Percentiles rank a stretch among this genome's conserved stretches.
These are phyloP conservation scores for Congeria kusceri DNA, from an alignment of 2,888 invertebrate species.

Conservation along the genomic window DNA sequence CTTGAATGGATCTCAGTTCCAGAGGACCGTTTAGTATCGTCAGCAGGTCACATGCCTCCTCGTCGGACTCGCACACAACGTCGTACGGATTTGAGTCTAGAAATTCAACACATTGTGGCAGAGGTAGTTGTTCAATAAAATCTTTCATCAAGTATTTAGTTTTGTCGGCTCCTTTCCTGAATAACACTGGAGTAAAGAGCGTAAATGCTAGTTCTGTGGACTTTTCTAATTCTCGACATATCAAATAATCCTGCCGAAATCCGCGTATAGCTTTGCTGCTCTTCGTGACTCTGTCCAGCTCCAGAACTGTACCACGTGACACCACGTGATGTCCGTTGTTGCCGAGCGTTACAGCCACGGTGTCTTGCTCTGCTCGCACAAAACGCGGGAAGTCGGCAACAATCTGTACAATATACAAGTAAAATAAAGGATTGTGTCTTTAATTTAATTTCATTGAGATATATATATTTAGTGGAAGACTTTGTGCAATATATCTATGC, in stretches of 20 bases:
- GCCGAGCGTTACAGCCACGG: conserved; percentile 50
- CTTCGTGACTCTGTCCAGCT: conserved; percentile 54
- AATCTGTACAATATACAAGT: conserved; percentile 30
- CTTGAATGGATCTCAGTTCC: conserved; percentile 37
- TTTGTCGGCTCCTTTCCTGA: conserved; percentile 42
- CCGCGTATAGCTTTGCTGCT: conserved; percentile 28
- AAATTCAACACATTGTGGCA: conserved; percentile 55
- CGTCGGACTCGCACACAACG: conserved; percentile 46
- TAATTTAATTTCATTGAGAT: too few species aligned
- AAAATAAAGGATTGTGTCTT: too few species aligned
- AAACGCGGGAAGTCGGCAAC: conserved; percentile 52
- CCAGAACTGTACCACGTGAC: conserved; percentile 40
- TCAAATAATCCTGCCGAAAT: conserved; percentile 47
- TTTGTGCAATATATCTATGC: too few species aligned
- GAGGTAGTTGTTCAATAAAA: conserved; percentile 51
- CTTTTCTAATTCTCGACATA: conserved; percentile 34
- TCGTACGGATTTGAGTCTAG: conserved; percentile 46
- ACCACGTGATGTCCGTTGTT: conserved; percentile 32
- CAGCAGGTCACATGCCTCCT: conserved; percentile 45
- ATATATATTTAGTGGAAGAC: too few species aligned
- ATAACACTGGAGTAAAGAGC: conserved; percentile 39
- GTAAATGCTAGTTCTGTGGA: conserved; percentile 43
- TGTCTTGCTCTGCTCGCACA: conserved; percentile 47
- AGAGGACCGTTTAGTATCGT: conserved; percentile 49
- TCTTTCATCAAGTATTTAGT: conserved; percentile 50